Evolutionary conservation across 2,797 vertebrate species (phyloP).

Genomic region (Netta rufina): DNA sequence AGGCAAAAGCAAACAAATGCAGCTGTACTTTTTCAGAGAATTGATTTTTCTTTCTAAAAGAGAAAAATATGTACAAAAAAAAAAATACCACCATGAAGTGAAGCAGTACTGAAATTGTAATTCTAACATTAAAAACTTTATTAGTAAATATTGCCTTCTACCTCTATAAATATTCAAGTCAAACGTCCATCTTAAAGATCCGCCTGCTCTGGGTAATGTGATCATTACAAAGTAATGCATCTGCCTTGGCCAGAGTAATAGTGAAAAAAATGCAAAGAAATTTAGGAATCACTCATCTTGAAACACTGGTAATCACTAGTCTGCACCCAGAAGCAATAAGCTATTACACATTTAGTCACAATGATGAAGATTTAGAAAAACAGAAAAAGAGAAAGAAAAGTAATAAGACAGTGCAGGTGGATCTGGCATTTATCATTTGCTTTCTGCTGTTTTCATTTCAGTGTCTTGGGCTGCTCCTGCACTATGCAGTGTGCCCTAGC

Average conservation of each 20-base stretch:
- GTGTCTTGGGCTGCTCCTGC: background rate
- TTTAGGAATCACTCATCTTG: background rate
- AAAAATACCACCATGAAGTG: fast-evolving
- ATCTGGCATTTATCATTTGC: background rate
- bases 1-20: background rate
- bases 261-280: background rate
- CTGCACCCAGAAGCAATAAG: background rate
- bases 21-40: background rate
- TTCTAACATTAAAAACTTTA: background rate
- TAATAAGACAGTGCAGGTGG: background rate
- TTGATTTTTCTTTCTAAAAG: background rate
- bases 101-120: background rate
- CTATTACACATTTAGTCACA: background rate
- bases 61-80: background rate
- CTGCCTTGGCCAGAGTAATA: background rate
- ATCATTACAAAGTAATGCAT: background rate
- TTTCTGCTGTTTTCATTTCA: background rate
- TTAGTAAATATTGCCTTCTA: background rate
- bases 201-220: background rate
- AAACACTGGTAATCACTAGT: background rate
- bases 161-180: background rate
- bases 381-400: background rate
- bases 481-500: background rate
- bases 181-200: background rate
- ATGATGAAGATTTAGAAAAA: background rate